Evolutionary conservation across 2,888 invertebrate genomes (phyloP).

Genomic region (Sphinx pinastri): DNA sequence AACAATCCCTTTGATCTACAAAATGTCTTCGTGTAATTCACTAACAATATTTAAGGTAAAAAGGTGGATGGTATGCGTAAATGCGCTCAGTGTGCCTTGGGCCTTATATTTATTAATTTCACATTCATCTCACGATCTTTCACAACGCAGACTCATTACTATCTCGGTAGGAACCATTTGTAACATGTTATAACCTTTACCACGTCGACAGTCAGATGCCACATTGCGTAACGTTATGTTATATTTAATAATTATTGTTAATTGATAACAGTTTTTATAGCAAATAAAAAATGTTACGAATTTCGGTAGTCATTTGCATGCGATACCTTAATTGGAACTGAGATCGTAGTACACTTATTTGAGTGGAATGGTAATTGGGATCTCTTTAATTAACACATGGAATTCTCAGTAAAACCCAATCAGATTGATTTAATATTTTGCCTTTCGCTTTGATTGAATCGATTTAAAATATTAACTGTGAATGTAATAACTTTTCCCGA

Average conservation of each 20-base stretch:
- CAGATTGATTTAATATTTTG: background rate
- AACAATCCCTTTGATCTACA: too few relatives aligned
- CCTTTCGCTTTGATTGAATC: background rate
- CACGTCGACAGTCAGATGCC: constrained; percentile 25
- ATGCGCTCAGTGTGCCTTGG: background rate
- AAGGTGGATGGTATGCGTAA: background rate
- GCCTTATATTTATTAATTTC: constrained; percentile 37
- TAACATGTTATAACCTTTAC: constrained; percentile 29
- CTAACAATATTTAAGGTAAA: too few relatives aligned
- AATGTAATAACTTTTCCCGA: too few relatives aligned
- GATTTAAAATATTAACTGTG: background rate
- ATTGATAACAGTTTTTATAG: constrained; percentile 28
- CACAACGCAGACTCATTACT: constrained; percentile 31
- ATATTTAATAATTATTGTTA: constrained; percentile 26
- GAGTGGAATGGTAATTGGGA: background rate
- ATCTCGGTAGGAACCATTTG: constrained; percentile 24
- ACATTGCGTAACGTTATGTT: constrained; percentile 26
- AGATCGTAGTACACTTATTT: background rate
- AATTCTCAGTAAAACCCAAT: background rate
- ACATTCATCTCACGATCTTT: constrained; percentile 39
- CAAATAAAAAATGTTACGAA: constrained; percentile 18
- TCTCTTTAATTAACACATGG: background rate
- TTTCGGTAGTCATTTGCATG: constrained; percentile 10
- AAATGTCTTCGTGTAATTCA: too few relatives aligned
- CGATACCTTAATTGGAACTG: constrained; percentile 17